These are phyloP conservation scores for Lepidochrysops patricia DNA, from an alignment of 2,888 invertebrate genomes.

Conservation along the genomic window DNA sequence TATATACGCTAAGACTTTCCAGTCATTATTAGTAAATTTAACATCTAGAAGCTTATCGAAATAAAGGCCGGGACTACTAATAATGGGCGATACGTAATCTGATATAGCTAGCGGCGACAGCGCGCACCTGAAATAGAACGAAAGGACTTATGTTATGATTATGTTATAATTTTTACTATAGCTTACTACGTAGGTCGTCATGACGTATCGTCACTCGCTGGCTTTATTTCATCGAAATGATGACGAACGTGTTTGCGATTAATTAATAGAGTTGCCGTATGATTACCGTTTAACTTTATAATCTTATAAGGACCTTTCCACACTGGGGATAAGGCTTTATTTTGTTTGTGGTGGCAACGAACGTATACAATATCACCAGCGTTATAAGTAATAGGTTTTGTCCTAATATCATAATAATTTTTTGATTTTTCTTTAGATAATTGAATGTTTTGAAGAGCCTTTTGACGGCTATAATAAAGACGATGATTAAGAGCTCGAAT, in stretches of 20 bases:
- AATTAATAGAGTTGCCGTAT: neutral
- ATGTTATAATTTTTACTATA: no score
- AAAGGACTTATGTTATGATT: no score
- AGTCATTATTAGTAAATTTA: neutral
- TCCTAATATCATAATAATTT: neutral
- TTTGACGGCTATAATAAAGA: neutral
- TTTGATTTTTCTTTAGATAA: neutral
- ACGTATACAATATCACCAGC: neutral
- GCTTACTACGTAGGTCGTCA: no score
- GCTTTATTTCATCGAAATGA: neutral
- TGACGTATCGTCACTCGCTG: neutral
- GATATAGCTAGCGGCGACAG: no score
- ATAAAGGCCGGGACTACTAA: neutral
- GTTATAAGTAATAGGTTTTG: neutral
- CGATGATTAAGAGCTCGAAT: neutral
- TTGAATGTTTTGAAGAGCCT: neutral
- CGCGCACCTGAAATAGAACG: no score
- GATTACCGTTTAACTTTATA: neutral
- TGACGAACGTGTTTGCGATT: neutral
- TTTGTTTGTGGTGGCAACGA: neutral
- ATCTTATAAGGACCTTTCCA: conserved; percentile 6
- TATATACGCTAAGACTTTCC: neutral
- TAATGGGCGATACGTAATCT: neutral
- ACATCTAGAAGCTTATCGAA: neutral
- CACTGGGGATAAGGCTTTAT: neutral